Evolutionary conservation across 2,888 invertebrate genomes (phyloP).

Genomic region (Megastigmus dorsalis): DNA sequence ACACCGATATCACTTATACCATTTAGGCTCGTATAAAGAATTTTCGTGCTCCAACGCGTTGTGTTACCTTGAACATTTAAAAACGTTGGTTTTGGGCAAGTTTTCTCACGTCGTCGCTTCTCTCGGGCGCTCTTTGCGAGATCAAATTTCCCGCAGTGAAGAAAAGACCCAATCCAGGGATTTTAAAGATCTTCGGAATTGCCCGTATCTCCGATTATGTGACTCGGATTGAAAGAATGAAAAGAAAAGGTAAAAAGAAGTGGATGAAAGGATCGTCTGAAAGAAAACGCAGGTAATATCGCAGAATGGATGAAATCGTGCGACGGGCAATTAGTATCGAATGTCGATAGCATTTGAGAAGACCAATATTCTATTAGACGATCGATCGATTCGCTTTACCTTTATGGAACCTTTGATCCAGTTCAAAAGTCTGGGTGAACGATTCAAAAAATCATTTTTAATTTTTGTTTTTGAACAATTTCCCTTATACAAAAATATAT

Average conservation of each 20-base stretch:
- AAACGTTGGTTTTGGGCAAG: neutral
- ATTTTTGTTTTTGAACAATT: too few relatives aligned
- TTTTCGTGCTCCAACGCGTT: constrained; percentile 20
- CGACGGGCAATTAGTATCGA: constrained; percentile 69
- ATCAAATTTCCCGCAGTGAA: constrained; percentile 31
- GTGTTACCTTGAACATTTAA: constrained; percentile 1
- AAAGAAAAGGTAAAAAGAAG: constrained; percentile 12
- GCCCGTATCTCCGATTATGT: constrained; percentile 39
- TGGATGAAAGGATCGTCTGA: constrained; percentile 38
- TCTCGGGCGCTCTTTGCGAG: neutral
- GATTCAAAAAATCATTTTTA: neutral
- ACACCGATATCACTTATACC: neutral
- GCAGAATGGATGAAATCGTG: constrained; percentile 57
- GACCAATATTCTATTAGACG: constrained; percentile 29
- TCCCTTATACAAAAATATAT: too few relatives aligned
- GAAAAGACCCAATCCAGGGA: constrained; percentile 29
- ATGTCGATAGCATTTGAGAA: constrained; percentile 61
- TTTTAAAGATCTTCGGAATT: constrained; percentile 42
- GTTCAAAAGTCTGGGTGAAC: neutral
- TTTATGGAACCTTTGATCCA: neutral
- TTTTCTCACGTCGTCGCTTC: constrained; percentile 38
- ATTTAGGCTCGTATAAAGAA: neutral
- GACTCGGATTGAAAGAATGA: constrained; percentile 3
- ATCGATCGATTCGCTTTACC: constrained; percentile 8
- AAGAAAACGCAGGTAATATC: constrained; percentile 44